These are phyloP conservation scores for Coreius guichenoti DNA, from an alignment of 2,797 vertebrate genomes.

Conservation along the genomic window DNA sequence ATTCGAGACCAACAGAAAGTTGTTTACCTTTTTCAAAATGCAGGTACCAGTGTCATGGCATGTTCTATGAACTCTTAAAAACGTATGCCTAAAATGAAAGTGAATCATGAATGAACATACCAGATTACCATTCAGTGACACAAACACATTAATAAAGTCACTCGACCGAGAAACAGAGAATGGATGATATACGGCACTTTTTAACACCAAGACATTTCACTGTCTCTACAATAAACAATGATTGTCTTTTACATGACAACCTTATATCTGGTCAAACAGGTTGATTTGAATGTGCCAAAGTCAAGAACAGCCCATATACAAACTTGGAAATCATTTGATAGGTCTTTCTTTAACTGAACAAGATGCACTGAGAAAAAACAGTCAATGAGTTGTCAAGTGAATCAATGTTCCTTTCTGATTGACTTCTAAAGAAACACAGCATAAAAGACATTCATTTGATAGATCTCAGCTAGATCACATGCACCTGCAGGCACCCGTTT, in stretches of 20 bases:
- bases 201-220: background rate
- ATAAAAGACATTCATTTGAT: constrained; percentile 33
- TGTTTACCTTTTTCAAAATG: background rate
- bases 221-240: background rate
- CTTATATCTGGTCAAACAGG: constrained; percentile 28
- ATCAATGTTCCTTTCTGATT: constrained; percentile 33
- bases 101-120: background rate
- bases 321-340: background rate
- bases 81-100: background rate
- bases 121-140: constrained; percentile 4
- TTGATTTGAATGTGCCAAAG: background rate
- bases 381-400: constrained; percentile 19
- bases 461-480: constrained; percentile 13
- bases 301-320: background rate
- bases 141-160: constrained; percentile 4
- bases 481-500: constrained; percentile 6
- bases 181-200: background rate
- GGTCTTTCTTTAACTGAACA: background rate
- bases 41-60: background rate
- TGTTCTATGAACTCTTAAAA: background rate
- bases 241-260: background rate
- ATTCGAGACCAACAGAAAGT: background rate
- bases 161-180: background rate
- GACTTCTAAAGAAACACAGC: constrained; percentile 32
- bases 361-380: background rate